Percentiles rank a stretch among this genome's conserved stretches.
Evolutionary conservation across 1,140 invertebrate species (phyloP).

Genomic region (Eupeodes corollae): DNA sequence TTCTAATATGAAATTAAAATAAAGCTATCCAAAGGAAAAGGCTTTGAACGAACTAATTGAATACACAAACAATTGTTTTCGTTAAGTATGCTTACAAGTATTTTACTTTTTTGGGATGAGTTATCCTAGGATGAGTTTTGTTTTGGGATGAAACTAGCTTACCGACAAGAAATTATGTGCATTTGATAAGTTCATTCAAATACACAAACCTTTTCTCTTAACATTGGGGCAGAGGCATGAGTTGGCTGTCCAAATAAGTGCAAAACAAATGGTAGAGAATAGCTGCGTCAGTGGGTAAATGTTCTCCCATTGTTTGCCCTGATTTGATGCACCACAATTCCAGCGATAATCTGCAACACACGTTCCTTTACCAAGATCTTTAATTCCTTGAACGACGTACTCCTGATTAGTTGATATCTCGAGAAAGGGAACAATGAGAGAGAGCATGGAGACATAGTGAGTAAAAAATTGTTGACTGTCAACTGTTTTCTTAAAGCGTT

Average conservation of each 20-base stretch:
- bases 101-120: too few species aligned
- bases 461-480: constrained; percentile 46
- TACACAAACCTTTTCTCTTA: too few species aligned
- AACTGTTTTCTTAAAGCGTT: constrained; percentile 56
- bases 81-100: too few species aligned
- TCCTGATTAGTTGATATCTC: constrained; percentile 71
- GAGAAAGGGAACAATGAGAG: constrained; percentile 61
- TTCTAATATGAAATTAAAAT: too few species aligned
- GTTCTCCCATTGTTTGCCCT: constrained; percentile 67
- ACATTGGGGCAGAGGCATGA: constrained; percentile 63
- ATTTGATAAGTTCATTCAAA: too few species aligned
- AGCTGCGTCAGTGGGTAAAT: constrained; percentile 66
- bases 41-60: too few species aligned
- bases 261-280: constrained; percentile 73
- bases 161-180: too few species aligned
- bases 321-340: constrained; percentile 60
- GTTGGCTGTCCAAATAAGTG: constrained; percentile 67
- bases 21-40: too few species aligned
- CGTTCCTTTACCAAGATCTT: constrained; percentile 61
- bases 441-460: constrained; percentile 54
- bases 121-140: too few species aligned
- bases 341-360: constrained; percentile 73
- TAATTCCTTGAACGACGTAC: constrained; percentile 65
- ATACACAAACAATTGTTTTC: too few species aligned
- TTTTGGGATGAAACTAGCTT: too few species aligned